Percentiles rank a stretch among this genome's conserved stretches.
phyloP scores from a whole-genome alignment of 37 sponge, comb jelly and placozoan species.

The Lycopodina hypogea region DNA sequence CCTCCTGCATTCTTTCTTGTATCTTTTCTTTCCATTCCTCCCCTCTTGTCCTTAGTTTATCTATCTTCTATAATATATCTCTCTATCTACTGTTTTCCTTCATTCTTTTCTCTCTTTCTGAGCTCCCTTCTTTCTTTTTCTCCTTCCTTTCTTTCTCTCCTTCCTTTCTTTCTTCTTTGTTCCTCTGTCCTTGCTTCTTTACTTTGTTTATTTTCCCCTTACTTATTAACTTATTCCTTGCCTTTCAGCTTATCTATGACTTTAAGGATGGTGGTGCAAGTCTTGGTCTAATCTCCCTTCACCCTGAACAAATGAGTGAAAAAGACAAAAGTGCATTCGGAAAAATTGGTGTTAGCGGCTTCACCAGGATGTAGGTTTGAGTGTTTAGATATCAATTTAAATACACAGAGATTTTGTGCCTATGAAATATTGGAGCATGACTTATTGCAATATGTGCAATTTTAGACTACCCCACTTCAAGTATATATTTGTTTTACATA shows the following conservation, averaged over 20 bases:
- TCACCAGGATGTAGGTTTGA: slow-evolving; percentile 41
- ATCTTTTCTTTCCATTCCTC: no score
- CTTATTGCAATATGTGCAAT: no score
- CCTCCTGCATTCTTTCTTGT: no score
- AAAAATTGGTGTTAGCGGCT: slow-evolving; percentile 44
- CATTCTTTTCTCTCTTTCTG: not conserved
- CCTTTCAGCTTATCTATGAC: slow-evolving; percentile 63
- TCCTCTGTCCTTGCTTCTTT: not conserved
- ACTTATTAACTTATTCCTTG: not conserved
- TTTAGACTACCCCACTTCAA: no score
- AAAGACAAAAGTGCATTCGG: slow-evolving; percentile 27
- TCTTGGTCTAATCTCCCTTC: slow-evolving; percentile 52
- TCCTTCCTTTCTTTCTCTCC: not conserved
- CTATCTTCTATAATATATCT: no score
- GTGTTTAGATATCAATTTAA: no score
- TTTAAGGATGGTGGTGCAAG: slow-evolving; percentile 62
- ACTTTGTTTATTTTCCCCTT: not conserved
- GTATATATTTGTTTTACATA: no score
- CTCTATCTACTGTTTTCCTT: not conserved
- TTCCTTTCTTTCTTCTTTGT: not conserved
- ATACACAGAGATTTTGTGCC: no score
- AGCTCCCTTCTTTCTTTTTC: not conserved
- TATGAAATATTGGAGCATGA: no score
- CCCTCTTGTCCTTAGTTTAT: not conserved
- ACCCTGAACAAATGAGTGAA: slow-evolving; percentile 55